Evolutionary conservation across 1,140 invertebrate species (phyloP).

Genomic region (Telenomus remus): DNA sequence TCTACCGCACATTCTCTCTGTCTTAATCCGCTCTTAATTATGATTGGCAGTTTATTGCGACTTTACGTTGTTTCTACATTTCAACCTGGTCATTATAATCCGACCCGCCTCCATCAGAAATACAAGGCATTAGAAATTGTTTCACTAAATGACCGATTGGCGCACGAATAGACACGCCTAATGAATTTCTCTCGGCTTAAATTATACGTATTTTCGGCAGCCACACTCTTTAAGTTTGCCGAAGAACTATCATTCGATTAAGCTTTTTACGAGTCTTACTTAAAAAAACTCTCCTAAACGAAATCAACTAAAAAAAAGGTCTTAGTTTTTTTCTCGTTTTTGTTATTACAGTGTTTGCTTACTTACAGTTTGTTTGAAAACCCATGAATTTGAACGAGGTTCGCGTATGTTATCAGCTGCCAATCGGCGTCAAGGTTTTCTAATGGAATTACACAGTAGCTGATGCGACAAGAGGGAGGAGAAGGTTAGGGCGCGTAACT

Average conservation of each 20-base stretch:
- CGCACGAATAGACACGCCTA: slow-evolving; percentile 1
- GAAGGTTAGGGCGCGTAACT: slow-evolving; percentile 6
- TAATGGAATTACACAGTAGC: slow-evolving; percentile 68
- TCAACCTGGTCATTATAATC: slow-evolving; percentile 19
- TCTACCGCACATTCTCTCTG: slow-evolving; percentile 5
- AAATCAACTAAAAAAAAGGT: no score
- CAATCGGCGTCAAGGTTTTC: slow-evolving; percentile 52
- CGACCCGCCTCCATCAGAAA: slow-evolving; percentile 11
- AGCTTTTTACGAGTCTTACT: not conserved
- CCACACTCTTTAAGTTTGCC: not conserved
- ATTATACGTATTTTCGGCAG: not conserved
- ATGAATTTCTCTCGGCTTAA: slow-evolving; percentile 24
- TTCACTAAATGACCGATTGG: slow-evolving; percentile 28
- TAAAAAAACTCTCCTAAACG: not conserved
- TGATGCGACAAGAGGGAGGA: slow-evolving; percentile 11
- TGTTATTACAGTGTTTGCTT: not conserved
- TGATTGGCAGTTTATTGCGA: slow-evolving; percentile 38
- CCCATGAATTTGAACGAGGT: no score
- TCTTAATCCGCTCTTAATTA: slow-evolving; percentile 42
- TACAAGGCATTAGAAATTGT: slow-evolving; percentile 4
- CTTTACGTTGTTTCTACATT: slow-evolving; percentile 41
- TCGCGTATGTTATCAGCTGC: slow-evolving; percentile 22
- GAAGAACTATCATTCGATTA: not conserved
- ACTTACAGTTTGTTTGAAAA: no score
- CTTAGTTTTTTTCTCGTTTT: no score